A percentile compares a stretch with the other conserved stretches of the same genome.
Conservation (phyloP, 2,797 vertebrate species). For the Anabacerthia variegaticeps region DNA sequence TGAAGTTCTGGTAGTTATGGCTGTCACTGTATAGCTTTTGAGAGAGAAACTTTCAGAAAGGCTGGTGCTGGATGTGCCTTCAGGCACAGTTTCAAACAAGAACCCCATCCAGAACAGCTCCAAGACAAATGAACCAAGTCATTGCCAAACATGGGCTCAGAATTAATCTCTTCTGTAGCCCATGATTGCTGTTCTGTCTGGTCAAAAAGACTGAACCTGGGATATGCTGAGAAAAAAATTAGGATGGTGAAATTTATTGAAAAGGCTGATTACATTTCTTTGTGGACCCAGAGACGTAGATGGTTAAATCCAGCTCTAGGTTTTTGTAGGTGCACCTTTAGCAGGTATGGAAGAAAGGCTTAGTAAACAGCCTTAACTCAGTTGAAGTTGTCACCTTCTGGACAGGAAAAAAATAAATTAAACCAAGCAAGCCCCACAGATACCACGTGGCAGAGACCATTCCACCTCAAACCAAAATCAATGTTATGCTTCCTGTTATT, state of each 20-base stretch:
- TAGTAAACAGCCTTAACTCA: neutral
- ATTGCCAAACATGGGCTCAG: neutral
- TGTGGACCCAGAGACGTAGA: neutral
- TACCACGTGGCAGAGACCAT: conserved; percentile 51
- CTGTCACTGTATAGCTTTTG: neutral
- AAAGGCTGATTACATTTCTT: neutral
- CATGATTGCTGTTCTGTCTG: neutral
- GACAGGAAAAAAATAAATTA: conserved; percentile 41
- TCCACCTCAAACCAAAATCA: conserved; percentile 71
- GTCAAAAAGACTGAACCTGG: neutral
- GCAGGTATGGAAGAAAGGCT: neutral
- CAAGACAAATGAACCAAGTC: neutral
- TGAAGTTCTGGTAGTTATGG: neutral
- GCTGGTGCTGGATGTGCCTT: neutral
- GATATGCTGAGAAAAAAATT: neutral
- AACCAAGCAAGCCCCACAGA: neutral
- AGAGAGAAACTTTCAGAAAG: neutral
- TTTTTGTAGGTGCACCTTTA: neutral
- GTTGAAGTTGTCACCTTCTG: conserved; percentile 10
- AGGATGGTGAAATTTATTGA: neutral
- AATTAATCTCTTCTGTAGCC: neutral
- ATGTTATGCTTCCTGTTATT: conserved; percentile 67
- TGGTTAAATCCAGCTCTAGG: neutral
- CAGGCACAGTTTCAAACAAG: neutral
- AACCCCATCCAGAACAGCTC: neutral